Evolutionary conservation across 2,888 invertebrate species (phyloP).

Genomic region (Osmoderma eremita): DNA sequence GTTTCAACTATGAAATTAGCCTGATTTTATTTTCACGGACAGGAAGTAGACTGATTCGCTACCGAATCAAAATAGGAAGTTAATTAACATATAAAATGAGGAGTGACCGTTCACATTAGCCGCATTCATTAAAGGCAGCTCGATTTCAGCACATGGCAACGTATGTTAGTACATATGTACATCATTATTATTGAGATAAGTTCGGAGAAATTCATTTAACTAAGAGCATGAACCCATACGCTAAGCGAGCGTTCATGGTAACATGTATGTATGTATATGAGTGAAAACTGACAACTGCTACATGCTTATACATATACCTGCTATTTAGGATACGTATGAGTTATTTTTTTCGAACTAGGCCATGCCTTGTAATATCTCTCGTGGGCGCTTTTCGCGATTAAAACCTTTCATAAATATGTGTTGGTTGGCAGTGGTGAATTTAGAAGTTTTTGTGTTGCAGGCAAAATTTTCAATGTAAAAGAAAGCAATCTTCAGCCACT

Average conservation of each 20-base stretch:
- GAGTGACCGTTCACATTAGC: too few relatives aligned
- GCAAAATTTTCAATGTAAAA: neutral
- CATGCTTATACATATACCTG: neutral
- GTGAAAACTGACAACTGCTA: too few relatives aligned
- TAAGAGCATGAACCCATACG: neutral
- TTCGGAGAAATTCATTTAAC: slow-evolving; percentile 8
- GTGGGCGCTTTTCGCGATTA: slow-evolving; percentile 14
- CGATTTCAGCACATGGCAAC: too few relatives aligned
- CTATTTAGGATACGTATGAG: neutral
- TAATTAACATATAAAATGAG: too few relatives aligned
- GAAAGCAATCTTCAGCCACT: too few relatives aligned
- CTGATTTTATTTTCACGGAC: too few relatives aligned
- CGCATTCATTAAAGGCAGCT: too few relatives aligned
- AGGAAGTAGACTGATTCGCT: too few relatives aligned
- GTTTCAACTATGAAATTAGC: too few relatives aligned
- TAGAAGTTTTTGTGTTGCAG: neutral
- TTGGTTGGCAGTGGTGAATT: neutral
- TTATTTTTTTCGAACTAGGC: slow-evolving; percentile 4
- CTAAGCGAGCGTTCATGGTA: neutral
- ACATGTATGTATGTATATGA: too few relatives aligned
- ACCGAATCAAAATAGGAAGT: too few relatives aligned
- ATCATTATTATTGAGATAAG: slow-evolving; percentile 9
- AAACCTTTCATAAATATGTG: slow-evolving; percentile 2
- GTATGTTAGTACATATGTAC: neutral
- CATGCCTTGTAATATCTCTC: neutral